Conservation (phyloP, 2,888 invertebrate species). For the Acanthosepion pharaonis region DNA sequence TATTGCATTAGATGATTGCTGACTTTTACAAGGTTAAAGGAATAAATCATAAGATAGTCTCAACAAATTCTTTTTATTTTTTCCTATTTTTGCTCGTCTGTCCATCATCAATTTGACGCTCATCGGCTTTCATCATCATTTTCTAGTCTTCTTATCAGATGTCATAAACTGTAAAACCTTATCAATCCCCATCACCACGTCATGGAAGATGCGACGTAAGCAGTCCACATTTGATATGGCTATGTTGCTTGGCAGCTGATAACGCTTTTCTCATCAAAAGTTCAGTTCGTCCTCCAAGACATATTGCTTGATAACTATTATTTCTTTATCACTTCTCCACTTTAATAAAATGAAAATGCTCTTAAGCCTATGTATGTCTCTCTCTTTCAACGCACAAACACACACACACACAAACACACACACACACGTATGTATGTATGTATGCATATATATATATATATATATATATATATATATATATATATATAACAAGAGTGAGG, state of each 20-base stretch:
- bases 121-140: neutral
- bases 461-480: neutral
- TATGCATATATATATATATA: neutral
- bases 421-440: neutral
- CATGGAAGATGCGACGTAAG: neutral
- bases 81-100: neutral
- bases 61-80: too few relatives aligned
- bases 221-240: neutral
- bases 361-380: neutral
- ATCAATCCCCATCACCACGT: neutral
- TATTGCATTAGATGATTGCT: too few relatives aligned
- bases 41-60: too few relatives aligned
- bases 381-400: neutral
- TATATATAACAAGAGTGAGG: too few relatives aligned
- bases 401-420: neutral
- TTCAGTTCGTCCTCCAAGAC: conserved; percentile 12
- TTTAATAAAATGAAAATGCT: neutral
- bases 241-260: neutral
- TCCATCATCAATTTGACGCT: neutral
- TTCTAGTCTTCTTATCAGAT: neutral
- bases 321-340: neutral
- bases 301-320: neutral
- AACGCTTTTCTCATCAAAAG: neutral
- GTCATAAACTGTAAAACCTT: conserved; percentile 21
- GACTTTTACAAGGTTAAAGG: too few relatives aligned